Percentiles rank a stretch among this genome's conserved stretches.
These are phyloP conservation scores for Montipora capitata DNA, from an alignment of 92 coral and sea anemone genomes.

Conservation along the genomic window DNA sequence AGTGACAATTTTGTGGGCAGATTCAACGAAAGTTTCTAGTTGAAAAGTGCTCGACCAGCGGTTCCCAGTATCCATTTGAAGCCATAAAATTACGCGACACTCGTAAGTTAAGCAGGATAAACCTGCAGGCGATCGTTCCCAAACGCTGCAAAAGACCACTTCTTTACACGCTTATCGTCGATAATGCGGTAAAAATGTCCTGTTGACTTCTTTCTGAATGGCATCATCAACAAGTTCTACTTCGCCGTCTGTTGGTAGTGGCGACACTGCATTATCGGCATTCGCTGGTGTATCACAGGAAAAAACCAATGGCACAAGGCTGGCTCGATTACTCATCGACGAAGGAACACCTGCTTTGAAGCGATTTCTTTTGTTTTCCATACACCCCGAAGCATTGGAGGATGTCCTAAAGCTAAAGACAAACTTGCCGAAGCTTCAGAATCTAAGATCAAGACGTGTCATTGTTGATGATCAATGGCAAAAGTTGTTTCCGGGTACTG, in stretches of 20 bases:
- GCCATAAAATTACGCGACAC: no score
- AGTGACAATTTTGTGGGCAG: no score
- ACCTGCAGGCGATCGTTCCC: no score
- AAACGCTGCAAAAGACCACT: no score
- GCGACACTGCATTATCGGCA: neutral
- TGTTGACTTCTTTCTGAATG: no score
- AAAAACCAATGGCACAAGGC: slow-evolving; percentile 61
- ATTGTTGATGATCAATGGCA: slow-evolving; percentile 56
- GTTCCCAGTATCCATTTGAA: no score
- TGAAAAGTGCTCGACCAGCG: no score
- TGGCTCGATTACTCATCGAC: slow-evolving; percentile 41
- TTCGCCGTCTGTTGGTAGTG: neutral
- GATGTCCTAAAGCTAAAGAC: slow-evolving; percentile 31
- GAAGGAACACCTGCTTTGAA: slow-evolving; percentile 61
- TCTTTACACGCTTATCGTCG: no score
- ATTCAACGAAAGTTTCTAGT: no score
- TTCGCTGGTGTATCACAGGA: slow-evolving; percentile 8
- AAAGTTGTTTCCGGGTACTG: slow-evolving; percentile 58
- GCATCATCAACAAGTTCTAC: neutral
- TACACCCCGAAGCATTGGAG: neutral
- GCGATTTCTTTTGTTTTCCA: slow-evolving; percentile 1
- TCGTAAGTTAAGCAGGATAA: no score
- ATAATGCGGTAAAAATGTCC: no score
- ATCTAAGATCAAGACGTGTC: slow-evolving; percentile 10
- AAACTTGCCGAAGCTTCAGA: neutral